Conservation (phyloP, 2,888 invertebrate species). For the Conus canariensis region DNA sequence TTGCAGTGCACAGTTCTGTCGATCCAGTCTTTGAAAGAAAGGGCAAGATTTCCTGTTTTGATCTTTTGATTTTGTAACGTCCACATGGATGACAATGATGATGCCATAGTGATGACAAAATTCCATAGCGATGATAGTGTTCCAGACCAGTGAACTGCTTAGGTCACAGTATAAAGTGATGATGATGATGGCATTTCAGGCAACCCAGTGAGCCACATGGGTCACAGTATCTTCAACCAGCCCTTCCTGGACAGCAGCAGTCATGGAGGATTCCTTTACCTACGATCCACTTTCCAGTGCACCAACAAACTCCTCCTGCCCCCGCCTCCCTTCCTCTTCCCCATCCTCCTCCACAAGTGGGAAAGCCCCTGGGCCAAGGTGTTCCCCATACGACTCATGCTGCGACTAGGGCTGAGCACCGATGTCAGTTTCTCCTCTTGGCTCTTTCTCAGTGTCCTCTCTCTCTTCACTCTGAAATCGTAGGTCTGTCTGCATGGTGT, state of each 20-base stretch:
- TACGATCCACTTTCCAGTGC: constrained; percentile 90
- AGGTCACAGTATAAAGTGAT: not conserved
- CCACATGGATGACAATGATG: too few species aligned
- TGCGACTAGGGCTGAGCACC: constrained; percentile 87
- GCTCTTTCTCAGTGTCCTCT: not conserved
- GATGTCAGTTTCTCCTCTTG: not conserved
- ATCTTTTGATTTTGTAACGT: too few species aligned
- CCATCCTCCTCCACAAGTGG: constrained; percentile 89
- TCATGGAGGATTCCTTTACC: constrained; percentile 88
- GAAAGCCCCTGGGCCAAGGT: constrained; percentile 91
- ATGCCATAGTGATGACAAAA: too few species aligned
- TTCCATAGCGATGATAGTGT: too few species aligned
- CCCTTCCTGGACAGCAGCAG: constrained; percentile 74
- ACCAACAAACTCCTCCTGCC: constrained; percentile 87
- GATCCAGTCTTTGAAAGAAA: too few species aligned
- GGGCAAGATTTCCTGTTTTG: too few species aligned
- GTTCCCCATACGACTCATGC: constrained; percentile 85
- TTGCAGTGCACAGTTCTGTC: too few species aligned
- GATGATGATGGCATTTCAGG: constrained; percentile 79
- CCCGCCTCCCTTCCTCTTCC: constrained; percentile 88
- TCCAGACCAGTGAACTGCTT: not conserved
- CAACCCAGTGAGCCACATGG: constrained; percentile 85
- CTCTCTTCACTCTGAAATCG: not conserved
- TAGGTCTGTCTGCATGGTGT: too few species aligned
- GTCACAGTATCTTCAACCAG: constrained; percentile 84